Base-by-base conservation (phyloP, 2,888 invertebrate genomes). In the Apodemia hepburni region DNA sequence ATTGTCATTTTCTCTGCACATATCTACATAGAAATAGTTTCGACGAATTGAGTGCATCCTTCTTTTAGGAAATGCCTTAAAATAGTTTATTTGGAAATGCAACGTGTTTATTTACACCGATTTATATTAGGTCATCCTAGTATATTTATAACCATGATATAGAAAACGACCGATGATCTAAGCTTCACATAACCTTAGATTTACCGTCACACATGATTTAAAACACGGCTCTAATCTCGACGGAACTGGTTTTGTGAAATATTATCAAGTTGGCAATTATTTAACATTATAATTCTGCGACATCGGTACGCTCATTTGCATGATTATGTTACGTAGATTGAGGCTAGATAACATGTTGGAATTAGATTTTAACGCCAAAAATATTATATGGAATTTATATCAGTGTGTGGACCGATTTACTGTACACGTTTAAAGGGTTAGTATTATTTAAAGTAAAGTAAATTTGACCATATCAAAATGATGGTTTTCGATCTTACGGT, bases 141-240 rank as follows among this genome's bases (percentile, higher is more conserved):
- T 74, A 80, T 84, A 81, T 81, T 75, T 70, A 80, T 84, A 84
- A 79, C 78, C 78, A 81, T 84, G 81, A 82, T 78, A 75, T 79
- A 77, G 73, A 68, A 64, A 61, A 54, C 54, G 60, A 60, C 67
- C 66, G 67, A 64, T 81, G 82, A 85, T 79, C 84, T 81, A 78
- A 78, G 68, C 68, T 69, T 45, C 73, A 71, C 54, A 51, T 64
- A 64, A 63, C 65, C 64, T 65, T 62, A 61, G 60, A 57, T 62
- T 63, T 63, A 61, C 64, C 65, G 61, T 63, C 57, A 57, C 57
- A 15, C 7, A 58, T 35, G 12, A 54, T 54, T 54, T 22, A 54
- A 54, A 54, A 54, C 54, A 27, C 54, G 54, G 15, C 27, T 54
- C 51, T n/a, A 51, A 11, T 51, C 54, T 12, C 54, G 11, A 3